A percentile compares a stretch with the other conserved stretches of the same genome.
These are phyloP conservation scores for Pissodes strobi DNA, from an alignment of 1,140 invertebrate species.

Conservation along the genomic window DNA sequence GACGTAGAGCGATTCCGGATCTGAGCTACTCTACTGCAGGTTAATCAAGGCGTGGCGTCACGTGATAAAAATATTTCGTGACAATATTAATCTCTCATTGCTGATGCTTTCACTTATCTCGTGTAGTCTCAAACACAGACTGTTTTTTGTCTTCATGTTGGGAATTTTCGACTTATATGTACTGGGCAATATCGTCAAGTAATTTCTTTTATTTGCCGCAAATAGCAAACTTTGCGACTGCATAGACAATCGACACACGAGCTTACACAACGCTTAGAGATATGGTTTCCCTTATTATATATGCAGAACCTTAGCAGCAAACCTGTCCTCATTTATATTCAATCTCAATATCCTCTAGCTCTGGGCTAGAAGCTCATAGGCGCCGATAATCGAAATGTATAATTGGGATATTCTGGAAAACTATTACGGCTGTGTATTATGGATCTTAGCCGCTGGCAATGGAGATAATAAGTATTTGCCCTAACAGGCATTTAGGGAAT, in stretches of 20 bases:
- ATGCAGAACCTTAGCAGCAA: slow-evolving; percentile 9
- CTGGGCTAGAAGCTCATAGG: slow-evolving; percentile 14
- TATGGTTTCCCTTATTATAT: slow-evolving; percentile 6
- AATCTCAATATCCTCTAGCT: slow-evolving; percentile 13
- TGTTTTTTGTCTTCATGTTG: too few relatives aligned
- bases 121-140: too few relatives aligned
- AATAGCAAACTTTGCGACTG: slow-evolving; percentile 2
- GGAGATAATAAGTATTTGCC: slow-evolving; percentile 12
- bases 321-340: slow-evolving; percentile 17
- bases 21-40: too few relatives aligned
- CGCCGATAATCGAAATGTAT: slow-evolving; percentile 26
- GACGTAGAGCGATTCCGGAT: too few relatives aligned
- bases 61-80: too few relatives aligned
- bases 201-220: background rate
- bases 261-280: slow-evolving; percentile 7
- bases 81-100: too few relatives aligned
- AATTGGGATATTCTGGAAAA: slow-evolving; percentile 10
- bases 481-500: slow-evolving; percentile 7
- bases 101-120: too few relatives aligned
- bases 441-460: background rate
- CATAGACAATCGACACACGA: background rate
- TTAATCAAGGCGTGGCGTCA: too few relatives aligned
- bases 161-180: too few relatives aligned
- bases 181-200: background rate
- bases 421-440: slow-evolving; percentile 14